Base-by-base conservation (phyloP, 2,888 invertebrate species). In the Rhorus exstirpatorius region DNA sequence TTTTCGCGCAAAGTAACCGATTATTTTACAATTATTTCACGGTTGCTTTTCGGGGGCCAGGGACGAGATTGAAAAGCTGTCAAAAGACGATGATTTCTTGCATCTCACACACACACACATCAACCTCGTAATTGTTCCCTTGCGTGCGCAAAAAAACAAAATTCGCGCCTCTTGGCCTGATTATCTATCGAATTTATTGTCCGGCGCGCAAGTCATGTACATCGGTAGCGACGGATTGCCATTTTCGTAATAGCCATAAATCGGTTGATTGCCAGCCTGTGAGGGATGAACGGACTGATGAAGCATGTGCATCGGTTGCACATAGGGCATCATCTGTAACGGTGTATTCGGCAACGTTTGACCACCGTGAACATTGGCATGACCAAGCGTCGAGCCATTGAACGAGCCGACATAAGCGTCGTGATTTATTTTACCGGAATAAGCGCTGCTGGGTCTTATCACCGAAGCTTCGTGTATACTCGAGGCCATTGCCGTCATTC, bases 401-500 rank as follows among this genome's bases (percentile, higher is more conserved):
- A 92, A 80, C 0, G 92, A 90, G 1, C 89, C 89, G 8, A 92
- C 86, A 58, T 89, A 90, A 14, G 90, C 87, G 8, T 92, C 87
- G 31, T 93, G 92, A 80, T 92, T 91, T 1, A 92, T 86, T 70
- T 92, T 92, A 0, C 92, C 90, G 0, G 92, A 91, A 44, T 92
- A 92, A 0, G 89, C 84, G 79, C 92, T 93, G 1, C 89, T 87
- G 0, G 92, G 91, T 31, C 92, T 85, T 19, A 93, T 89, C 83
- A 93, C 90, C 10, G 92, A 92, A 0, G 91, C 91, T 53, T 93
- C 93, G 53, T 92, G 91, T 4, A 92, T 91, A 53, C 91, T 91
- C 7, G 92, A 91, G 0, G 92, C 88, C 86, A 90, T 89, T 1
- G 88, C 86, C 1, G 91, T 89, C 86, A 92, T 91, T 8, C 88